Conservation (phyloP, 2,888 invertebrate species). For the Tenthredo notha region DNA sequence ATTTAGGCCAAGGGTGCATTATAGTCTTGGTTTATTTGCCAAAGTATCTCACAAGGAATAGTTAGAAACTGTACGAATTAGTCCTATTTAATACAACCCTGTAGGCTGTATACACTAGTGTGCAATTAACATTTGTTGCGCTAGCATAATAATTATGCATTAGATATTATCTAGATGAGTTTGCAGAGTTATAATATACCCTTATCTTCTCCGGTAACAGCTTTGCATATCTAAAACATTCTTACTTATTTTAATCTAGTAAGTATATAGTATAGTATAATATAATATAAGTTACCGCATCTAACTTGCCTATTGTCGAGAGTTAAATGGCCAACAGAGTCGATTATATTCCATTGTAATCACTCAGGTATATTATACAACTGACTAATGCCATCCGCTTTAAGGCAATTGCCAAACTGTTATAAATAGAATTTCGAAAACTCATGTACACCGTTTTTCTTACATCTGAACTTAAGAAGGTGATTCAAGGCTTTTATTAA, state of each 20-base stretch:
- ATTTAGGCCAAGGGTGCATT: conserved; percentile 8
- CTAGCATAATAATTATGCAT: conserved; percentile 1
- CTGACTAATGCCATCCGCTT: not conserved
- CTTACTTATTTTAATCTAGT: not conserved
- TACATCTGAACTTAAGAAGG: not conserved
- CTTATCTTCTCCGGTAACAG: conserved; percentile 12
- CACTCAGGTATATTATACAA: not conserved
- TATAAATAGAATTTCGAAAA: conserved; percentile 13
- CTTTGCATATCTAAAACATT: conserved; percentile 2
- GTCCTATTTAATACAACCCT: conserved; percentile 18
- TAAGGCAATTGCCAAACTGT: conserved; percentile 20
- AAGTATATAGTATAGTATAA: too few relatives aligned
- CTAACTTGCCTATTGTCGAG: conserved; percentile 26
- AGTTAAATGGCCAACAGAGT: conserved; percentile 14
- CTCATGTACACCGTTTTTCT: not conserved
- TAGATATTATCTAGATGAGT: conserved; percentile 21
- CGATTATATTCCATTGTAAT: not conserved
- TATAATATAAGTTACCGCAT: conserved; percentile 26
- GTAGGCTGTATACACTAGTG: not conserved
- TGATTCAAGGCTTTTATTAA: too few relatives aligned
- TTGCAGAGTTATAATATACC: conserved; percentile 8
- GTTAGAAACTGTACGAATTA: not conserved
- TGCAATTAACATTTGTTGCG: conserved; percentile 22
- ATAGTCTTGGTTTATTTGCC: not conserved
- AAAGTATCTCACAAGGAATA: not conserved